Conservation (phyloP, 2,888 invertebrate genomes). For the Aphrophora alni region DNA sequence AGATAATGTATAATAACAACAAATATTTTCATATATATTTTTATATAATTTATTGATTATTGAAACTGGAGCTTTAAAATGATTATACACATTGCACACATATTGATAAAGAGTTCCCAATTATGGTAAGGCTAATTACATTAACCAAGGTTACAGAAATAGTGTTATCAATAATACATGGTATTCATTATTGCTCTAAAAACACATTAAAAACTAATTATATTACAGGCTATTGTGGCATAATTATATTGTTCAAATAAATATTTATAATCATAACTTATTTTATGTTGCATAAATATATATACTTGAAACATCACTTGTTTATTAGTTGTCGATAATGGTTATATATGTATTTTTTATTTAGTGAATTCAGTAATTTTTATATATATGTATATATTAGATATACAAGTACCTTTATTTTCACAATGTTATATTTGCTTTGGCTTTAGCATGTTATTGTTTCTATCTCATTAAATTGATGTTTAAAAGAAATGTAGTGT, state of each 20-base stretch:
- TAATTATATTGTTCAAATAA: neutral
- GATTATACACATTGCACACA: too few relatives aligned
- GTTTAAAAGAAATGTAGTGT: neutral
- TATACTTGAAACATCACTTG: neutral
- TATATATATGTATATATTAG: neutral
- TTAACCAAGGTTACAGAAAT: too few relatives aligned
- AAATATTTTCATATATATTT: too few relatives aligned
- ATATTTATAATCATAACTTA: neutral
- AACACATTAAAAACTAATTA: neutral
- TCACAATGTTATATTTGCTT: neutral
- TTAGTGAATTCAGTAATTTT: neutral
- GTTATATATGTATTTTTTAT: neutral
- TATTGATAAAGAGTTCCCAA: neutral
- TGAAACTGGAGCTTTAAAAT: too few relatives aligned
- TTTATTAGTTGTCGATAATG: neutral
- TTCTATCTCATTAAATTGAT: neutral
- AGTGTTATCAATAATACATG: neutral
- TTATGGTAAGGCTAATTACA: neutral
- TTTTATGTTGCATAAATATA: neutral
- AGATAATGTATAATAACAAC: too few relatives aligned
- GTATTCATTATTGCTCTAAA: neutral
- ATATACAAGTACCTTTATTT: neutral
- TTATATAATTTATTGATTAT: too few relatives aligned
- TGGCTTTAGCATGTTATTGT: neutral
- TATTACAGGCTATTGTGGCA: neutral